Percentiles rank a stretch among this genome's conserved stretches.
phyloP scores from a whole-genome alignment of 2,113 vertebrate species.

The Vireo altiloquus region DNA sequence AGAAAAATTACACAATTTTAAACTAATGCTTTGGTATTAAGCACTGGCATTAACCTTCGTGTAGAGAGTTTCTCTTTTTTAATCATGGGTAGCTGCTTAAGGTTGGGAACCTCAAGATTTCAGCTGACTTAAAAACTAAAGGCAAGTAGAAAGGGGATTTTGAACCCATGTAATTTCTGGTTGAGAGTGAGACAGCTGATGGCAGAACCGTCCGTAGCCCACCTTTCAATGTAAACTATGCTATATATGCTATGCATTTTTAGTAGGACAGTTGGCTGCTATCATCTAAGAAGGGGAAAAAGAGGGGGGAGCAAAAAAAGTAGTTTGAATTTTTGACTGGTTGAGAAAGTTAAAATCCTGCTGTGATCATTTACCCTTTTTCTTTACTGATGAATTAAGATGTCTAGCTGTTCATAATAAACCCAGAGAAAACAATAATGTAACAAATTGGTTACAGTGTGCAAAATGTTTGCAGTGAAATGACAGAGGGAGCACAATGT shows the following conservation, averaged over 20 bases:
- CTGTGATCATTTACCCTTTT: background rate
- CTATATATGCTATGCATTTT: background rate
- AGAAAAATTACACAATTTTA: slow-evolving; percentile 79
- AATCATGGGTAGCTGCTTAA: background rate
- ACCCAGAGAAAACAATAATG: slow-evolving; percentile 50
- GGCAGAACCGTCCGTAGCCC: background rate
- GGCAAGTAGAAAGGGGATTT: background rate
- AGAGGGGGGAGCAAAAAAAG: rapidly evolving
- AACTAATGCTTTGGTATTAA: slow-evolving; percentile 75
- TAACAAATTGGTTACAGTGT: slow-evolving; percentile 70
- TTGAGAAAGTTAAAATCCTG: slow-evolving; percentile 21
- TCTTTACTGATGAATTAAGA: background rate
- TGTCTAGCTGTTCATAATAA: background rate
- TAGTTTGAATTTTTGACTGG: background rate
- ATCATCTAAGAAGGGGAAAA: background rate
- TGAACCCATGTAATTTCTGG: background rate
- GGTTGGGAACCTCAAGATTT: slow-evolving; percentile 41
- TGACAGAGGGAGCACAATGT: slow-evolving; percentile 86
- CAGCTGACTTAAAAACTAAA: slow-evolving; percentile 21
- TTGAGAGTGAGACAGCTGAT: background rate
- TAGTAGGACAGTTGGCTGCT: background rate
- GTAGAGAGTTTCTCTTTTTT: slow-evolving; percentile 47
- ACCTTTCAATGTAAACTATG: background rate
- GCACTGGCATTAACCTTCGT: slow-evolving; percentile 51
- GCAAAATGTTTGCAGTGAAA: slow-evolving; percentile 70